These are phyloP conservation scores for Porites cylindrica DNA, from an alignment of 92 coral and sea anemone species.

Conservation along the genomic window DNA sequence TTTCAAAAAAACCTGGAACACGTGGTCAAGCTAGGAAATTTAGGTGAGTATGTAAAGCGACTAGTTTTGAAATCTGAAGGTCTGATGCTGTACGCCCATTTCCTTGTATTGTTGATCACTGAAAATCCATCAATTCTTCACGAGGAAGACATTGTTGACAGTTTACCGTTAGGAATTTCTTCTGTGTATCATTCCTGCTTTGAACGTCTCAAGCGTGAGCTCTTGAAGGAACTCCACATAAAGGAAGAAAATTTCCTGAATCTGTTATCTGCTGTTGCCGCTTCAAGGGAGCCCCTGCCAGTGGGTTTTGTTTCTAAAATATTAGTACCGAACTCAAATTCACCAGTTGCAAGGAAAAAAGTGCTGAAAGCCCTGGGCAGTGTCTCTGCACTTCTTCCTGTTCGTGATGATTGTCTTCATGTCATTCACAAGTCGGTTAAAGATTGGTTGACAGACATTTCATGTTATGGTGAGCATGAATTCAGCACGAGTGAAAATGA, in stretches of 20 bases:
- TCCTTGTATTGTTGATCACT: neutral
- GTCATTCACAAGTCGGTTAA: constrained; percentile 65
- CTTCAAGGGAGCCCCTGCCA: constrained; percentile 27
- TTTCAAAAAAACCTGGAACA: neutral
- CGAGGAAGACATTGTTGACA: neutral
- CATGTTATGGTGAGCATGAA: constrained; percentile 8
- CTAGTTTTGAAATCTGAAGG: neutral
- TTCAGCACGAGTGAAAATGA: constrained; percentile 27
- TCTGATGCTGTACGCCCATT: constrained; percentile 8
- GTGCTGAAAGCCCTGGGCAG: neutral
- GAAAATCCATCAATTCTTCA: neutral
- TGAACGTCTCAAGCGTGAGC: neutral
- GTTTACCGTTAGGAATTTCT: constrained; percentile 11
- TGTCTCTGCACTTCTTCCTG: constrained; percentile 51
- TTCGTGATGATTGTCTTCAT: constrained; percentile 46
- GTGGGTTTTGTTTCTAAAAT: neutral
- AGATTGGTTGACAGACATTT: constrained; percentile 46
- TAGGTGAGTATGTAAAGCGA: too few species aligned
- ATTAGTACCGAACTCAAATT: neutral
- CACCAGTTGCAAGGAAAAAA: neutral
- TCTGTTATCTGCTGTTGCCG: neutral
- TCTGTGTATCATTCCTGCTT: neutral
- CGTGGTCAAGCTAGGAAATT: neutral
- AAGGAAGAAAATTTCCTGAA: neutral
- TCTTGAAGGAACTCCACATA: neutral